Evolutionary conservation across 2,888 invertebrate genomes (phyloP).

Genomic region (Tipula unca): DNA sequence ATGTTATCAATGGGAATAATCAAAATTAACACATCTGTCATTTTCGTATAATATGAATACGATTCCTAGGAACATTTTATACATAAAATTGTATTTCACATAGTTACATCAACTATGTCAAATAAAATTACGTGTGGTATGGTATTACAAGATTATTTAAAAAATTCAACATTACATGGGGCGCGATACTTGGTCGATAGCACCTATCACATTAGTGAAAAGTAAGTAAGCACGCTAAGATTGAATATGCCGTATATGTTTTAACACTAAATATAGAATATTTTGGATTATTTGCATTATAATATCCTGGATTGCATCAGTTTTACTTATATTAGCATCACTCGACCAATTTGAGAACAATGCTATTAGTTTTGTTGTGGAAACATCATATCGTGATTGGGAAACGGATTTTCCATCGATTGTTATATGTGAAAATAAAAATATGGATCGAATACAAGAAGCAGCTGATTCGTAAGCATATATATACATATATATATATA

Average conservation of each 20-base stretch:
- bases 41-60: not conserved
- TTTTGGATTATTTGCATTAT: conserved; percentile 59
- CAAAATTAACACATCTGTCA: not conserved
- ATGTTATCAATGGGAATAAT: not conserved
- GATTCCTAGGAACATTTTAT: not conserved
- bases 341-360: conserved; percentile 52
- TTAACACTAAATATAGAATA: conserved; percentile 38
- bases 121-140: conserved; percentile 17
- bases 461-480: conserved; percentile 52
- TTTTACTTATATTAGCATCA: conserved; percentile 53
- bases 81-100: not conserved
- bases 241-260: not conserved
- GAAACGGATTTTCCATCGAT: conserved; percentile 62
- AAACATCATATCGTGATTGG: conserved; percentile 66
- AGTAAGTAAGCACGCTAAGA: conserved; percentile 31
- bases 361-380: conserved; percentile 68
- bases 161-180: conserved; percentile 62
- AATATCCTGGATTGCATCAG: conserved; percentile 61
- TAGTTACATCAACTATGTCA: not conserved
- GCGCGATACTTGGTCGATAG: conserved; percentile 60
- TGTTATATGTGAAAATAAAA: conserved; percentile 60
- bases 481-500: too few species aligned
- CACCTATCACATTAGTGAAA: conserved; percentile 48
- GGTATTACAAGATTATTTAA: conserved; percentile 51
- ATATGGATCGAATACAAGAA: conserved; percentile 51